Percentiles rank a stretch among this genome's conserved stretches.
phyloP scores from a whole-genome alignment of 2,888 invertebrate genomes.

The Prenolepis imparis region DNA sequence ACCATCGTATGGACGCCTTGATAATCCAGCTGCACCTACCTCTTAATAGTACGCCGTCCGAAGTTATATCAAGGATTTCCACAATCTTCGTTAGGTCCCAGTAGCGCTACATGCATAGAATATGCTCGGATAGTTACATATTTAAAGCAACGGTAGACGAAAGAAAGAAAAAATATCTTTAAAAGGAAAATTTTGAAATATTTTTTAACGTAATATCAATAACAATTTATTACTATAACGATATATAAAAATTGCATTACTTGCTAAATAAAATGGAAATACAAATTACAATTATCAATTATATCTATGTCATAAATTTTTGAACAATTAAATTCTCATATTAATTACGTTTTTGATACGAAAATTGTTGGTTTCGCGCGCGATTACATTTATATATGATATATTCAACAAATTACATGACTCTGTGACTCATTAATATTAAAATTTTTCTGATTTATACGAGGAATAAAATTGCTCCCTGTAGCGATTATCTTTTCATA shows the following conservation, averaged over 20 bases:
- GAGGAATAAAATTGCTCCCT: not conserved
- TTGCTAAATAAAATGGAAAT: not conserved
- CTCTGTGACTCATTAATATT: too few species aligned
- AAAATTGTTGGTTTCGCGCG: not conserved
- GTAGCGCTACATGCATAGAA: constrained; percentile 12
- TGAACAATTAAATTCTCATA: not conserved
- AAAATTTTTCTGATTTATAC: not conserved
- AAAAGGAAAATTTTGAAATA: not conserved
- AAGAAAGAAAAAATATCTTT: not conserved
- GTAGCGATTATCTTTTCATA: constrained; percentile 15
- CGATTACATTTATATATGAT: not conserved
- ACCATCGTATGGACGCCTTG: constrained; percentile 51
- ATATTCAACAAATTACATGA: not conserved
- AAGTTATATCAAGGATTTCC: constrained; percentile 54
- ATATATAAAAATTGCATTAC: not conserved
- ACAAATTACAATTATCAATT: not conserved
- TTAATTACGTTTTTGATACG: not conserved
- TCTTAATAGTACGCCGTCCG: constrained; percentile 43
- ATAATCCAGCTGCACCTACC: constrained; percentile 52
- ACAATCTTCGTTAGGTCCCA: constrained; percentile 37
- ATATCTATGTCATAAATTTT: not conserved
- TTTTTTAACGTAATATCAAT: not conserved
- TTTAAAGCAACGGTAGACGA: not conserved
- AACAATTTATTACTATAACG: not conserved
- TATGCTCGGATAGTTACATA: constrained; percentile 7